Evolutionary conservation across 2,113 vertebrate genomes (phyloP), one percentile per base, ranked within the genome.

Genomic region (Heliornis fulica): DNA sequence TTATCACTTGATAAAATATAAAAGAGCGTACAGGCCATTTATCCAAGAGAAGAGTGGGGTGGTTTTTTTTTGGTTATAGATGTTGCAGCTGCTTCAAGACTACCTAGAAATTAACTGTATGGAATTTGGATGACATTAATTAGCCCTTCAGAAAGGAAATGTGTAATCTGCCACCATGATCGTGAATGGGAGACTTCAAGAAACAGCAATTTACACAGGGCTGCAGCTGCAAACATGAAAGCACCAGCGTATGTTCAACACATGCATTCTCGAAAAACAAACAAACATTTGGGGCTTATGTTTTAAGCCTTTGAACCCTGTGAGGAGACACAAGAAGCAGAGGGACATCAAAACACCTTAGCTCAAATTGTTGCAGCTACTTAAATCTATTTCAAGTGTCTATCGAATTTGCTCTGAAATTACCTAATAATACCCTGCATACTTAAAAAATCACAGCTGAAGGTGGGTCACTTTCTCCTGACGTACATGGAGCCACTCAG

Each of bases 101-200:
- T 90, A 94, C 75, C 88, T 93, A 94, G 63, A 88, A 94, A 96
- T 96, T 88, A 95, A 74, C 50, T 57, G 70, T 72, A 88, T 75
- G 86, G 70, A 79, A 91, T 90, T 88, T 83, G 63, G 70, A 90
- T 85, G 40, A 91, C 40, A 72, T 90, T 85, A 94, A 93, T 92
- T 92, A 90, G 54, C 71, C 63, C 36, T 90, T 38, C 66, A 93
- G 94, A 93, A 95, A 80, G 82, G 66, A 95, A 96, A 94, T 61
- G 50, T 93, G 63, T 76, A 69, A 95, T 83, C 82, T 85, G 65
- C 41, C 25, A 38, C 70, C 36, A 25, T 22, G 65, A 79, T 32
- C 85, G 45, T 92, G 82, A 94, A 92, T 74, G 54, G 57, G 19
- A 70, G n/a, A 57, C 72, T 86, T 79, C 45, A 72, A 61, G 92